Evolutionary conservation across 2,113 vertebrate genomes (phyloP), one percentile per base, ranked within the genome.

Genomic region (Syrrhaptes paradoxus): DNA sequence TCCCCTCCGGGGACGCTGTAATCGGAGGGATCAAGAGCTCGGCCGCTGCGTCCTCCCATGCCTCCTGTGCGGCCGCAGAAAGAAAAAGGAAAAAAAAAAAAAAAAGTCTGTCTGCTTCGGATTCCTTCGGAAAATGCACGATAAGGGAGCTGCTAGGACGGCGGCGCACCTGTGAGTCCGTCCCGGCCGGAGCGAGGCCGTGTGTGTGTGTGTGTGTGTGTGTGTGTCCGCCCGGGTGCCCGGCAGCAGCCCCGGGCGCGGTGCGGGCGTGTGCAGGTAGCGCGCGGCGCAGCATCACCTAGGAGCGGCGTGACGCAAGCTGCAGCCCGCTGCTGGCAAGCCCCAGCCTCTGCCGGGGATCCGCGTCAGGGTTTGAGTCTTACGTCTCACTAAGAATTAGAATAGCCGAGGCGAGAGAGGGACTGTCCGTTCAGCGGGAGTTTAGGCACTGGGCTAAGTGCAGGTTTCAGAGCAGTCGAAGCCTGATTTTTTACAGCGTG

Each of bases 321-420:
- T 4, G 11, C 54, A 14, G 87, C 65, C 73, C 49, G 29, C 66
- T 15, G 58, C 71, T 31, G 76, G 43, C 55, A 26, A 85, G 25
- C 31, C 25, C 63, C 46, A 11, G 67, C 25, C 51, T 51, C 52
- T 12, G 36, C 65, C 59, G 8, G 29, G 62, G 6, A 48, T 21
- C 59, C 13, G 78, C 52, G 18, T 4, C 3, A 29, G 65, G n/a
- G 59, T 22, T 34, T 2, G 22, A 48, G 86, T 22, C 74, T 38
- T 51, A 0, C 43, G 12, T 5, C 63, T 61, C 36, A 0, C 54
- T 10, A 0, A 32, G 13, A 15, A 7, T 26, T 4, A 3, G 12
- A 34, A 3, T 3, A 66, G 70, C 16, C 36, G 18, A 10, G 52
- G 62, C 21, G 3, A 1, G 61, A 9, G 26, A 3, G 21, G 10